Percentiles rank a stretch among this genome's conserved stretches.
Evolutionary conservation across 2,797 vertebrate species (phyloP).

Genomic region (Geotrypetes seraphini): DNA sequence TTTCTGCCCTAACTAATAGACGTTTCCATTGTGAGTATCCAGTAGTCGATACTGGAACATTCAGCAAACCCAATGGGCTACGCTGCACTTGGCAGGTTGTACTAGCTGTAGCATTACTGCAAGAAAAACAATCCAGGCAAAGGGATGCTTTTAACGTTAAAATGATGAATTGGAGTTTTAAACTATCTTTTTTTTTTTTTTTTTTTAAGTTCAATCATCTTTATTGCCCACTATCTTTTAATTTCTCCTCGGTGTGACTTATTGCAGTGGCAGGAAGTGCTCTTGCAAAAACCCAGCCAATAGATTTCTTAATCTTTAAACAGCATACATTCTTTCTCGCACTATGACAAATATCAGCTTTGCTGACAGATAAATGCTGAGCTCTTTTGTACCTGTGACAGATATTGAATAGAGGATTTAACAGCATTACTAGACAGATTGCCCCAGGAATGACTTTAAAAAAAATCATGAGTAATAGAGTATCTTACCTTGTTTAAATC

Average conservation of each 20-base stretch:
- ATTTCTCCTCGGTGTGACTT: slow-evolving; percentile 7
- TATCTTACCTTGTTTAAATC: not conserved
- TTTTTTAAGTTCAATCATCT: not conserved
- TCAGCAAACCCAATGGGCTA: no score
- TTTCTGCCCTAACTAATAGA: no score
- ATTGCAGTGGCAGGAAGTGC: slow-evolving; percentile 5
- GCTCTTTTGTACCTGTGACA: not conserved
- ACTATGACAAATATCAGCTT: slow-evolving; percentile 15
- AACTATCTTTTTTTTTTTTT: no score
- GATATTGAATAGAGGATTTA: not conserved
- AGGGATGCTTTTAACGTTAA: no score
- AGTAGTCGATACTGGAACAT: no score
- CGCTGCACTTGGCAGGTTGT: no score
- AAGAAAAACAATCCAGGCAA: no score
- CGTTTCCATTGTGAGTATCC: no score
- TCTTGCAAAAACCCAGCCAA: slow-evolving; percentile 14
- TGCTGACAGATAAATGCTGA: slow-evolving; percentile 16
- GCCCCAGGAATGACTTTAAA: slow-evolving; percentile 4
- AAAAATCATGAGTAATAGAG: no score
- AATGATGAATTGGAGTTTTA: no score
- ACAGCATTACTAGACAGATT: not conserved
- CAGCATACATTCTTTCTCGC: not conserved
- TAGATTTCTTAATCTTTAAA: slow-evolving; percentile 11
- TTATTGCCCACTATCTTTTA: not conserved
- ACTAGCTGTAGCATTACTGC: no score